Evolutionary conservation across 2,797 vertebrate species (phyloP).

Genomic region (Mastacembelus armatus): DNA sequence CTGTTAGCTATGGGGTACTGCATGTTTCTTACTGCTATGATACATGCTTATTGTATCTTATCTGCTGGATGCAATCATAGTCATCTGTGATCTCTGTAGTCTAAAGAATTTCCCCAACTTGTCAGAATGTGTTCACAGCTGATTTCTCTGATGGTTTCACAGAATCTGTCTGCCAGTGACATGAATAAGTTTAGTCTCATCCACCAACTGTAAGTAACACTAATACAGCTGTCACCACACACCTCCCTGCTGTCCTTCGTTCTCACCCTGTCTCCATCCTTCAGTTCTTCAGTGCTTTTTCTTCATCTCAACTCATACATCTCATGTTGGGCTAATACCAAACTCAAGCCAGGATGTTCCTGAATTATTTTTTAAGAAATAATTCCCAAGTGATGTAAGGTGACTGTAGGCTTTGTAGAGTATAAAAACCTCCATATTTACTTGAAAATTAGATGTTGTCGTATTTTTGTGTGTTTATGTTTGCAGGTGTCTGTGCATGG

Average conservation of each 20-base stretch:
- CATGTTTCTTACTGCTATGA: not conserved
- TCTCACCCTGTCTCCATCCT: not conserved
- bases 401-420: too few relatives aligned
- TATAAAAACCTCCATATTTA: not conserved
- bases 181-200: slow-evolving; percentile 85
- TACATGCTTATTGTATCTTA: not conserved
- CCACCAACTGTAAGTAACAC: slow-evolving; percentile 87
- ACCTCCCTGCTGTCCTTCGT: not conserved
- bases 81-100: not conserved
- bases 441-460: not conserved
- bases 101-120: not conserved
- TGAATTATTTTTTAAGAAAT: too few relatives aligned
- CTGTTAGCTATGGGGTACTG: slow-evolving; percentile 46
- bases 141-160: slow-evolving; percentile 53
- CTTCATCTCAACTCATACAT: not conserved
- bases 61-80: not conserved
- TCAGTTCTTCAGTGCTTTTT: not conserved
- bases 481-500: not conserved
- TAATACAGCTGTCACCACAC: not conserved
- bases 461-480: not conserved
- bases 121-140: not conserved
- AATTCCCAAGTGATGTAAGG: too few relatives aligned
- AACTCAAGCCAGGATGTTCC: too few relatives aligned
- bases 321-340: too few relatives aligned
- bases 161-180: slow-evolving; percentile 85